phyloP scores from a whole-genome alignment of 2,797 vertebrate species.

The Lutjanus argentimaculatus region DNA sequence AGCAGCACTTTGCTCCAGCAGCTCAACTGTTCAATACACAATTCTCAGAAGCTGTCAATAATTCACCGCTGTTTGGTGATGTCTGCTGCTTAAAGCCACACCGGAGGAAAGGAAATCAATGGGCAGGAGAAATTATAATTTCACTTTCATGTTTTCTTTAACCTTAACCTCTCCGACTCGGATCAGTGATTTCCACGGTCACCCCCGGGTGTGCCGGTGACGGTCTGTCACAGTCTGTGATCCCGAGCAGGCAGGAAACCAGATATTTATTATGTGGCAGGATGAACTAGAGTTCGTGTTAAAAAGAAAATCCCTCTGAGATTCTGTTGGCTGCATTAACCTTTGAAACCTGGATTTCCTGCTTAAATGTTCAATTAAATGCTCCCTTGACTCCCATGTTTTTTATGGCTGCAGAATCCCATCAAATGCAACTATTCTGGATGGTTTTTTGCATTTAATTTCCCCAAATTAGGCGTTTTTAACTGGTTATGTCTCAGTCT shows the following conservation, averaged over 20 bases:
- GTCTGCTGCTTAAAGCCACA: constrained; percentile 70
- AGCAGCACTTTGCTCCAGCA: constrained; percentile 49
- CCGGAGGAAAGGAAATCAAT: constrained; percentile 75
- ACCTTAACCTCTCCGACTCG: constrained; percentile 63
- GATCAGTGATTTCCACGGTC: constrained; percentile 52
- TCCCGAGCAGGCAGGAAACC: constrained; percentile 41
- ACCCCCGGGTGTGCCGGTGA: constrained; percentile 32
- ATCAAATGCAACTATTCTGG: neutral
- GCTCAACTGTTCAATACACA: constrained; percentile 75
- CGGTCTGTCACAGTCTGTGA: constrained; percentile 46
- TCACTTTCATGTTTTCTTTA: constrained; percentile 74
- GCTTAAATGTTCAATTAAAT: constrained; percentile 23
- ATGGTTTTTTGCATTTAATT: neutral
- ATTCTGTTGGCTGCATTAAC: constrained; percentile 10
- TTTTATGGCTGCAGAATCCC: neutral
- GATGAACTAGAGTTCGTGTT: constrained; percentile 8
- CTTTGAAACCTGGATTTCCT: neutral
- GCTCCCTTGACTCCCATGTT: neutral
- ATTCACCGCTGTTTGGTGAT: constrained; percentile 72
- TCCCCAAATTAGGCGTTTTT: neutral
- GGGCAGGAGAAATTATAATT: constrained; percentile 75
- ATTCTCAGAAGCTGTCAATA: constrained; percentile 81
- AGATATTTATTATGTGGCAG: constrained; percentile 58
- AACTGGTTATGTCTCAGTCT: no score
- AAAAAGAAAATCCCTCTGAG: constrained; percentile 8